phyloP scores from a whole-genome alignment of 2,113 vertebrate genomes.

The Mormyrus iriodes region DNA sequence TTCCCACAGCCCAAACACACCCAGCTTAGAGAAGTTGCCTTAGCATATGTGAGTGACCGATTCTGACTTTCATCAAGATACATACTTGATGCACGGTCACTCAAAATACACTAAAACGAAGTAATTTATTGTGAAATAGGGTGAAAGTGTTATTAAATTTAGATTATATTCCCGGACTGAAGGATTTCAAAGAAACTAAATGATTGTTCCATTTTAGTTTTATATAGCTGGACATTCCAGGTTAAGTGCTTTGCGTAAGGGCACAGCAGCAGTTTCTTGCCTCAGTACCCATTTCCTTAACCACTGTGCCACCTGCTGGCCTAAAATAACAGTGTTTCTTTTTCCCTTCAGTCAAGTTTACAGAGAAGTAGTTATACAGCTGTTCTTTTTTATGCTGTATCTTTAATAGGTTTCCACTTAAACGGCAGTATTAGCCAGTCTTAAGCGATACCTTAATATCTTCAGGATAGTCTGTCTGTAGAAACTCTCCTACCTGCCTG shows the following conservation, averaged over 20 bases:
- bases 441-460: not conserved
- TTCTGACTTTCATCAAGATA: not conserved
- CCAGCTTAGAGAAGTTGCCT: not conserved
- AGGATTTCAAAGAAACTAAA: not conserved
- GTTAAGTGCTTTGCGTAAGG: not conserved
- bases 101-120: not conserved
- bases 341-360: not conserved
- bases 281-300: not conserved
- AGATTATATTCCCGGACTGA: not conserved
- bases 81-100: not conserved
- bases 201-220: not conserved
- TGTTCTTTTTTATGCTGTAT: not conserved
- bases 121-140: not conserved
- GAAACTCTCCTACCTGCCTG: not conserved
- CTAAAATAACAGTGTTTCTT: not conserved
- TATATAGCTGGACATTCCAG: not conserved
- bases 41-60: not conserved
- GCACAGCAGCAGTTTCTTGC: not conserved
- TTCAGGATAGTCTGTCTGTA: not conserved
- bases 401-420: not conserved
- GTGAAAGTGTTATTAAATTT: not conserved
- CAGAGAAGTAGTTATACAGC: not conserved
- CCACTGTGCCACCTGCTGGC: not conserved
- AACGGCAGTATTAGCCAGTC: not conserved
- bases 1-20: not conserved